A percentile compares a stretch with the other conserved stretches of the same genome.
Conservation (phyloP, 2,113 vertebrate species). For the Pseudonaja textilis region DNA sequence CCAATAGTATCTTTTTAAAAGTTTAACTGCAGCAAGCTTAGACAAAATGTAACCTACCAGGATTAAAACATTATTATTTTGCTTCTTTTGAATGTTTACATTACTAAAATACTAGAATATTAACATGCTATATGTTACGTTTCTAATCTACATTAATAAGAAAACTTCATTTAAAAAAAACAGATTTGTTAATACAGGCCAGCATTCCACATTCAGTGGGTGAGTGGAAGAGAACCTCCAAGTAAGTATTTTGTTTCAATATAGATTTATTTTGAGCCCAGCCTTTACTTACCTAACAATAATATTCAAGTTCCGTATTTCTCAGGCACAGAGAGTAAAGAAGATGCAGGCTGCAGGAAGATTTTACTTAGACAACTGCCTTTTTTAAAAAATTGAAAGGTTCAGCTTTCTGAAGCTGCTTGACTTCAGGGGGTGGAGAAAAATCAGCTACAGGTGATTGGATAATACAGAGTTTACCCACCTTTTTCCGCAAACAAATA, state of each 20-base stretch:
- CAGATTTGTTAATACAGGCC: not conserved
- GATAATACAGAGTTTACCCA: slow-evolving; percentile 14
- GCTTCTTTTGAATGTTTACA: not conserved
- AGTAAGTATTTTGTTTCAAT: not conserved
- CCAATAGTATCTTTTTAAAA: not conserved
- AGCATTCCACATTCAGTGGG: not conserved
- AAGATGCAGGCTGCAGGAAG: slow-evolving; percentile 3
- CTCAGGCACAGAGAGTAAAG: slow-evolving; percentile 27
- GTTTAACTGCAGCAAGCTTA: not conserved
- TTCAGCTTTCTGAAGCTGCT: slow-evolving; percentile 13
- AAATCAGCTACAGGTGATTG: slow-evolving; percentile 57
- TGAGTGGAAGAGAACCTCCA: not conserved
- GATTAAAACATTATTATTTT: not conserved
- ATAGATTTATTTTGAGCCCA: slow-evolving; percentile 33
- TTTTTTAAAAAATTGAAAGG: slow-evolving; percentile 29
- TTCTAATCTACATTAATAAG: not conserved
- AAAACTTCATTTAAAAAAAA: not conserved
- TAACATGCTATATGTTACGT: not conserved
- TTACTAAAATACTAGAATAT: not conserved
- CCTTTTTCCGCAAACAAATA: slow-evolving; percentile 43
- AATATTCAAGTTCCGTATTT: slow-evolving; percentile 23
- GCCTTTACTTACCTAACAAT: slow-evolving; percentile 33
- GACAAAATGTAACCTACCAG: slow-evolving; percentile 4
- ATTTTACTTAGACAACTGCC: slow-evolving; percentile 46
- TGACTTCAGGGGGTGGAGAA: slow-evolving; percentile 57